Percentiles rank a stretch among this genome's conserved stretches.
phyloP scores from a whole-genome alignment of 2,113 vertebrate species.

The Zosterops lateralis region DNA sequence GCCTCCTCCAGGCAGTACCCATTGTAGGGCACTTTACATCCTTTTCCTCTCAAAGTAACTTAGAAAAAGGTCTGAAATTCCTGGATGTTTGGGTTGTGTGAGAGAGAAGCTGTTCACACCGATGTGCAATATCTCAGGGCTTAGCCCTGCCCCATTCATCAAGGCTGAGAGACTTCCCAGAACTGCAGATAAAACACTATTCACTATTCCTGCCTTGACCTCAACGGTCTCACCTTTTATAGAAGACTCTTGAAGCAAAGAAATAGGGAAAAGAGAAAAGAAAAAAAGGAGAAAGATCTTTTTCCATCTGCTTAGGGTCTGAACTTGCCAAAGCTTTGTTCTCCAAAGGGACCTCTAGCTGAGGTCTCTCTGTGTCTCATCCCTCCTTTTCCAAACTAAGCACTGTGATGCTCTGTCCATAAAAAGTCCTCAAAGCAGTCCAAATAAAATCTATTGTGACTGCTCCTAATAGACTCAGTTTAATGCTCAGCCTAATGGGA shows the following conservation, averaged over 20 bases:
- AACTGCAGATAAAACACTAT: not conserved
- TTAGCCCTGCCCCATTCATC: slow-evolving; percentile 9
- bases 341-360: slow-evolving; percentile 1
- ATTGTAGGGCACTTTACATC: not conserved
- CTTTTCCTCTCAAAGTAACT: not conserved
- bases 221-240: not conserved
- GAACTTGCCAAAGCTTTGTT: slow-evolving; percentile 32
- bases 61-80: not conserved
- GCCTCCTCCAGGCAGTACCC: not conserved
- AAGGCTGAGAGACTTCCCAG: not conserved
- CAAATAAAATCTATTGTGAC: fast-evolving
- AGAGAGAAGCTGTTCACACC: not conserved
- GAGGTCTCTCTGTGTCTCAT: not conserved
- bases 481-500: not conserved
- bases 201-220: slow-evolving; percentile 5
- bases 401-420: not conserved
- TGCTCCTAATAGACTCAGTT: not conserved
- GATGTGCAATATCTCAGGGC: not conserved
- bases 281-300: not conserved
- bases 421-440: not conserved
- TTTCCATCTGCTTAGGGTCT: not conserved
- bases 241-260: not conserved
- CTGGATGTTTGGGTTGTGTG: not conserved
- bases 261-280: not conserved
- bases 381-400: not conserved